Conservation (phyloP, 2,888 invertebrate genomes). For the Chalcis sispes region DNA sequence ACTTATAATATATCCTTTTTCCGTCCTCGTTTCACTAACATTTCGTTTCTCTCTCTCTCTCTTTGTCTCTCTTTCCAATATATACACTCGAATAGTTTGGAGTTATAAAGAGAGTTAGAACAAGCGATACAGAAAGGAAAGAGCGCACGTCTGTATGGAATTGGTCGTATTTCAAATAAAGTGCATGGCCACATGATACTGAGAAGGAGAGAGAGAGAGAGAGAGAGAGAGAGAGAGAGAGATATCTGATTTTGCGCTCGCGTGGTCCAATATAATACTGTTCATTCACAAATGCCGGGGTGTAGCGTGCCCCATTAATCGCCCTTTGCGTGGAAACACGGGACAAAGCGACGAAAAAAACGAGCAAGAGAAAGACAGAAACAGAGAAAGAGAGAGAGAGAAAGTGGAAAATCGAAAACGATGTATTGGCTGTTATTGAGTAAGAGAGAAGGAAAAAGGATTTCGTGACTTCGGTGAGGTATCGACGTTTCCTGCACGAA, state of each 20-base stretch:
- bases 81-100: not conserved
- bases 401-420: not conserved
- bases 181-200: conserved; percentile 40
- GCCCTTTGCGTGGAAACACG: no score
- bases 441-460: no score
- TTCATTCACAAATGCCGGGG: conserved; percentile 34
- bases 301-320: conserved; percentile 4
- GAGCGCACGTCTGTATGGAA: conserved; percentile 24
- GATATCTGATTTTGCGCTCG: conserved; percentile 24
- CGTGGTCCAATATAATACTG: conserved; percentile 31
- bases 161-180: conserved; percentile 45
- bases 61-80: not conserved
- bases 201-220: no score
- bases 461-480: no score
- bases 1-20: not conserved
- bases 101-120: not conserved
- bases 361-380: no score
- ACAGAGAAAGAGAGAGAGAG: not conserved
- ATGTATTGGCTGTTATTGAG: conserved; percentile 31
- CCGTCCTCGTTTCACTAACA: not conserved
- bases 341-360: no score
- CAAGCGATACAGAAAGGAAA: not conserved
- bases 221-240: not conserved
- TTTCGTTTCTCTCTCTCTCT: not conserved
- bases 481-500: no score